A percentile compares a stretch with the other conserved stretches of the same genome.
These are phyloP conservation scores for Nemotelus pantherinus DNA, from an alignment of 2,888 invertebrate genomes.

Conservation along the genomic window DNA sequence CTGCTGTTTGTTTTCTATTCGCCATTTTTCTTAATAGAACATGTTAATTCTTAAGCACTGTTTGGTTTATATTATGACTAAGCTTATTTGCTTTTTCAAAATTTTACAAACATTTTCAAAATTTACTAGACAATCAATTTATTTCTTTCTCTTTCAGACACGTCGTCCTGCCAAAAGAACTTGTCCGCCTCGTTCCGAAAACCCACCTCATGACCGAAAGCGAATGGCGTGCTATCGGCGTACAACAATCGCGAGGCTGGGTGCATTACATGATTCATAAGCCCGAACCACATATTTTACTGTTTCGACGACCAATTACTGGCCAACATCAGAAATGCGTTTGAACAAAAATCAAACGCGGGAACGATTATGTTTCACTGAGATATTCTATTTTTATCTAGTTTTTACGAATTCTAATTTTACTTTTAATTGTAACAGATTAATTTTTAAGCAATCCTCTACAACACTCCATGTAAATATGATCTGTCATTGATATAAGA, in stretches of 20 bases:
- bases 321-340: conserved; percentile 50
- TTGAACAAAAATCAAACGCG: neutral
- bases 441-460: neutral
- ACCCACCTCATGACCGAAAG: conserved; percentile 92
- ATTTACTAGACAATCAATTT: neutral
- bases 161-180: conserved; percentile 92
- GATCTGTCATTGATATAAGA: too few relatives aligned
- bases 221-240: conserved; percentile 94
- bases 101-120: too few relatives aligned
- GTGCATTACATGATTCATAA: conserved; percentile 96
- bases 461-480: too few relatives aligned
- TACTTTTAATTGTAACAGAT: neutral
- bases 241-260: conserved; percentile 97
- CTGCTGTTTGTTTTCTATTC: too few relatives aligned
- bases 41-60: too few relatives aligned
- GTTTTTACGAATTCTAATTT: conserved; percentile 26
- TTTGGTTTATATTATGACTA: too few relatives aligned
- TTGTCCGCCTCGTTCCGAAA: conserved; percentile 89
- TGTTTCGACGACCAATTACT: conserved; percentile 81
- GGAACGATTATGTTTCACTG: neutral
- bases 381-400: conserved; percentile 25
- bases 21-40: too few relatives aligned
- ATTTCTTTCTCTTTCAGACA: conserved; percentile 72
- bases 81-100: too few relatives aligned
- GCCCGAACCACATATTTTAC: conserved; percentile 92